phyloP scores from a whole-genome alignment of 2,113 vertebrate genomes.

The Hypocryptadius cinnamomeus region DNA sequence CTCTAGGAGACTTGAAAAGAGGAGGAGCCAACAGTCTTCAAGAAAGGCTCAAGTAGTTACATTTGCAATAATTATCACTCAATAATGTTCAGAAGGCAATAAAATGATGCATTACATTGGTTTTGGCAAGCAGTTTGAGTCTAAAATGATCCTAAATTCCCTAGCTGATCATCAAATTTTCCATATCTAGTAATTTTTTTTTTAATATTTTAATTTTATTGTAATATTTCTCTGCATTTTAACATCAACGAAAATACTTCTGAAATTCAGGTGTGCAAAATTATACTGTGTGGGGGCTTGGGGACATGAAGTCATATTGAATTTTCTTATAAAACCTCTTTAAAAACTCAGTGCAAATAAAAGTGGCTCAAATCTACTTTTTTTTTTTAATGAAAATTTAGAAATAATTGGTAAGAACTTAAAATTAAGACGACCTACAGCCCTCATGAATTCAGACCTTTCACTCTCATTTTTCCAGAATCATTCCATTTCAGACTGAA shows the following conservation, averaged over 20 bases:
- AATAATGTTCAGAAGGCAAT: background rate
- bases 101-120: background rate
- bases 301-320: background rate
- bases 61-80: background rate
- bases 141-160: background rate
- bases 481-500: background rate
- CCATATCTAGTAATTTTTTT: background rate
- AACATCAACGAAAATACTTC: background rate
- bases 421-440: background rate
- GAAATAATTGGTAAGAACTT: background rate
- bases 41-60: background rate
- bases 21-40: background rate
- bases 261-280: background rate
- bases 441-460: constrained; percentile 8
- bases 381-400: background rate
- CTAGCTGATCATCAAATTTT: background rate
- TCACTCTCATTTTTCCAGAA: background rate
- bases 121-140: constrained; percentile 11
- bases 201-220: background rate
- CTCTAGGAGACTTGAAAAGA: background rate
- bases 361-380: background rate
- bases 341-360: background rate
- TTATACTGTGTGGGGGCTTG: background rate
- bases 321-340: background rate
- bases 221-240: background rate